Evolutionary conservation across 2,888 invertebrate species (phyloP).

Genomic region (Elmis aenea): DNA sequence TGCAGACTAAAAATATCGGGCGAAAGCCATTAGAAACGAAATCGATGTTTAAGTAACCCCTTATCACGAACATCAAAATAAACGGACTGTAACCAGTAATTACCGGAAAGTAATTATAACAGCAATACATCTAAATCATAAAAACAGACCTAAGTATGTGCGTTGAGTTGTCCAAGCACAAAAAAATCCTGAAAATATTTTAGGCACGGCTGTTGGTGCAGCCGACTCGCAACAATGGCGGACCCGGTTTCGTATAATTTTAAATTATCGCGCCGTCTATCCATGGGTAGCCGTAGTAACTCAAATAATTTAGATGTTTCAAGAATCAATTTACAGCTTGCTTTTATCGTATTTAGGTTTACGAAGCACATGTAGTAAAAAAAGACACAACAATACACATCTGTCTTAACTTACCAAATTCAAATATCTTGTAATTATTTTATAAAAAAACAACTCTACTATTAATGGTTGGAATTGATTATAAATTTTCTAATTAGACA

Average conservation of each 20-base stretch:
- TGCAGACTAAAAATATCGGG: too few species aligned
- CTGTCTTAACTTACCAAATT: neutral
- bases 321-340: too few species aligned
- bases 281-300: slow-evolving; percentile 7
- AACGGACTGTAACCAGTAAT: slow-evolving; percentile 11
- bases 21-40: slow-evolving; percentile 38
- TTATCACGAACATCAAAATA: slow-evolving; percentile 20
- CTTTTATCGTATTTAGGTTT: too few species aligned
- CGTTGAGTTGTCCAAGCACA: slow-evolving; percentile 24
- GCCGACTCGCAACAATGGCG: slow-evolving; percentile 47
- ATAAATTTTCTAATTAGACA: too few species aligned
- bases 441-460: neutral
- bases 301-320: too few species aligned
- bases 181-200: slow-evolving; percentile 34
- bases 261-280: slow-evolving; percentile 40
- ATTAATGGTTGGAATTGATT: too few species aligned
- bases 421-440: neutral
- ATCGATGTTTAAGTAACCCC: slow-evolving; percentile 43
- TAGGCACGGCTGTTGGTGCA: slow-evolving; percentile 42
- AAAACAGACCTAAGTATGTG: slow-evolving; percentile 31
- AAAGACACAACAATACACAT: neutral
- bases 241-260: slow-evolving; percentile 45
- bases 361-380: too few species aligned
- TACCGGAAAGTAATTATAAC: slow-evolving; percentile 11
- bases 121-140: slow-evolving; percentile 23